Conservation (phyloP, 2,113 vertebrate genomes). For the Acrocephalus kingi region DNA sequence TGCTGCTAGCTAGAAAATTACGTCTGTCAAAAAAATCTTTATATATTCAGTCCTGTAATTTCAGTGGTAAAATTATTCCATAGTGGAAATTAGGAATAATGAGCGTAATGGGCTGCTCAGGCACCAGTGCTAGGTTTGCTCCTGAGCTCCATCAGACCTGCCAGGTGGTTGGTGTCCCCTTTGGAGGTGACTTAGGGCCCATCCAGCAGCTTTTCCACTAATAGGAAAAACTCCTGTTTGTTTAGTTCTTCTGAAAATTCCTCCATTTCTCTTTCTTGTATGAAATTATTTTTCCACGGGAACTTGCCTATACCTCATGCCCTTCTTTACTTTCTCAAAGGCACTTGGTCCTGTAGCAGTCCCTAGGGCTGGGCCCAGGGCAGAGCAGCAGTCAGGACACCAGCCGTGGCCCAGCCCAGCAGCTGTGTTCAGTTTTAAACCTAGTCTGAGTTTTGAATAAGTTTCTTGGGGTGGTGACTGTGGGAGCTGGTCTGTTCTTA, state of each 20-base stretch:
- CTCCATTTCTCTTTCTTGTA: neutral
- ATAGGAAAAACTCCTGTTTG: neutral
- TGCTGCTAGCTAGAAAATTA: neutral
- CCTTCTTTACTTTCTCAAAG: neutral
- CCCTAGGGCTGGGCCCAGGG: accelerated
- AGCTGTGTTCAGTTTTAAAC: neutral
- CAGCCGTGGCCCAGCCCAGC: neutral
- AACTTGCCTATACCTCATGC: neutral
- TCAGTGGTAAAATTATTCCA: neutral
- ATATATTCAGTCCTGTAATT: neutral
- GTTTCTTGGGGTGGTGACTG: neutral
- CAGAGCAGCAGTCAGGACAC: neutral
- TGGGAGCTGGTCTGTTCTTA: neutral
- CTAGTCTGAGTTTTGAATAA: neutral
- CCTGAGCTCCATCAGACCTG: neutral
- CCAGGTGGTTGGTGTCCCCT: neutral
- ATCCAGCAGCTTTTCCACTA: neutral
- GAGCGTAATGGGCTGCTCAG: neutral
- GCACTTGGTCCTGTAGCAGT: accelerated
- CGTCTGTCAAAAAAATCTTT: neutral
- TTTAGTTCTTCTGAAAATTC: neutral
- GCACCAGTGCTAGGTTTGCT: neutral
- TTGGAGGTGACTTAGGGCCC: neutral
- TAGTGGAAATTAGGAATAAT: neutral
- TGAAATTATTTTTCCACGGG: neutral